Evolutionary conservation across 2,797 vertebrate genomes (phyloP).

Genomic region (Brotogeris chrysoptera): DNA sequence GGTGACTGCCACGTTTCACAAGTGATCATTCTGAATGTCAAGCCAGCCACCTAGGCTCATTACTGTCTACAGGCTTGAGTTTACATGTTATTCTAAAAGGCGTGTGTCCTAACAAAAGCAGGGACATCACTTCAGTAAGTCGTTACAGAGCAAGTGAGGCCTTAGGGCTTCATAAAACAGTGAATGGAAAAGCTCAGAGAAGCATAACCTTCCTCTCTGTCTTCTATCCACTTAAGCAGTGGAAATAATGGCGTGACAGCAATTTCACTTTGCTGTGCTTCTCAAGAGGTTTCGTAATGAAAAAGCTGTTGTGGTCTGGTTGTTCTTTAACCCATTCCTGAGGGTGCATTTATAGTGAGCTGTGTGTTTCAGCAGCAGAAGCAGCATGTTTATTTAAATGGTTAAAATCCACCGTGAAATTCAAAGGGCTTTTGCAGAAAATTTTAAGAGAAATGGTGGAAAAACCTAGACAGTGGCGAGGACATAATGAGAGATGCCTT

Average conservation of each 20-base stretch:
- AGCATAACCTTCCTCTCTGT: constrained; percentile 7
- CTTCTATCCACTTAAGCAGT: background rate
- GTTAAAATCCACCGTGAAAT: background rate
- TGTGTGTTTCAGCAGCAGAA: background rate
- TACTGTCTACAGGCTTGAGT: background rate
- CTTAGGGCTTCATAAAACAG: constrained; percentile 3
- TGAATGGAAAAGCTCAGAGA: constrained; percentile 23
- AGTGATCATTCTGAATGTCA: constrained; percentile 10
- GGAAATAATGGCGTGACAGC: background rate
- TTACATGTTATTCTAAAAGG: constrained; percentile 9
- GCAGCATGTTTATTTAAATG: background rate
- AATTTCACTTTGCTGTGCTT: background rate
- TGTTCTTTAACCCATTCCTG: background rate
- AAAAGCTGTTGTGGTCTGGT: background rate
- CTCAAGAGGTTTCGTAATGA: background rate
- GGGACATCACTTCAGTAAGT: background rate
- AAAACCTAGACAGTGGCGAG: background rate
- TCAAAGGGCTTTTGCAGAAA: background rate
- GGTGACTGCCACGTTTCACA: background rate
- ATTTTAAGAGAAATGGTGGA: background rate
- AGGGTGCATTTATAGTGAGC: background rate
- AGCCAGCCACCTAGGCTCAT: background rate
- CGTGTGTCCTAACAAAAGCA: constrained; percentile 10
- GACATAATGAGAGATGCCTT: background rate
- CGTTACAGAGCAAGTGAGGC: background rate